Base-by-base conservation (phyloP, 1,140 invertebrate species). In the Philopotamus ludificatus region DNA sequence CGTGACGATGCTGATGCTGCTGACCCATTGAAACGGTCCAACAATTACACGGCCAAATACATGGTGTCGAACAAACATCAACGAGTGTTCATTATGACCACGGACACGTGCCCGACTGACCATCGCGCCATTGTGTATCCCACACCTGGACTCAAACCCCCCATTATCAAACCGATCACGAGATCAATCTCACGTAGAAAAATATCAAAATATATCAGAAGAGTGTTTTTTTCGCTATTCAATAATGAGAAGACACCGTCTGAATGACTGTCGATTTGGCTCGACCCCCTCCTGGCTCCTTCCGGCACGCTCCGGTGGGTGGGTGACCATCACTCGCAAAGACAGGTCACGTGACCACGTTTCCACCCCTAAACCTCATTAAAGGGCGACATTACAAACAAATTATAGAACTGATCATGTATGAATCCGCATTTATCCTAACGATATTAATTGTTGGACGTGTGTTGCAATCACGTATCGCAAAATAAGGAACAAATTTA, bases 261-360 rank as follows among this genome's bases (percentile, higher is more conserved):
- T 7, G 4, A 7, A 34, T 12, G 28, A 7, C 28, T 4, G 12
- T 7, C 28, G 12, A 7, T 12, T 34, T 7, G 4, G 4, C 28
- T 12, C 28, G 28, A 16, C 60, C 34, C 47, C 25, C 60, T 51
- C 25, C 47, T n/a, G 12, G 4, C 28, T 34, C 4, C 28, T 12
- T 12, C 28, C 28, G 28, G 18, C 60, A 51, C 47, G 45, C 60
- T 51, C 25, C 47, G 26, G 16, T 39, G 26, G 20, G 45, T n/a
- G 49, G 16, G 28, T 20, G 60, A 50, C 4, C 47, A 42, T 67
- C 59, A 63, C 21, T 28, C 51, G 15, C n/a, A 15, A 2, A 26
- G 65, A 63, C 65, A 45, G 28, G 61, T 20, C 66, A 67, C 66
- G 66, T 49, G 66, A 67, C 66, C 66, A 42, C 45, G 22, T n/a